Evolutionary conservation across 2,797 vertebrate species (phyloP).

Genomic region (Notolabrus celidotus): DNA sequence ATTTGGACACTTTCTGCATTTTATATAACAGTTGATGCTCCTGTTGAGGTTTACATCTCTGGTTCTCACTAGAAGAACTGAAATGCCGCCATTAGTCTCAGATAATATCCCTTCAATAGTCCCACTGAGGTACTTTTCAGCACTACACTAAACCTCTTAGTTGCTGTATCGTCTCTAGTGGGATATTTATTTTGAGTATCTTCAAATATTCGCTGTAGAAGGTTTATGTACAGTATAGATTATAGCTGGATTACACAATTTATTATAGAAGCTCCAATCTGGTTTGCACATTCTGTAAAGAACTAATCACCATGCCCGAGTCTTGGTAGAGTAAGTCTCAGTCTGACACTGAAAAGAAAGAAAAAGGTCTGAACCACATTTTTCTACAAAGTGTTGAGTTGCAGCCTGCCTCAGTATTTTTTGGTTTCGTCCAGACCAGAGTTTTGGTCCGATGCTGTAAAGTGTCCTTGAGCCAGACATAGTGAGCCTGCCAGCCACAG

Average conservation of each 20-base stretch:
- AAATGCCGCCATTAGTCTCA: slow-evolving; percentile 8
- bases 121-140: slow-evolving; percentile 29
- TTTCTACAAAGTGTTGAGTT: slow-evolving; percentile 6
- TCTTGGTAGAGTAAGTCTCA: too few relatives aligned
- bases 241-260: too few relatives aligned
- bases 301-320: not conserved
- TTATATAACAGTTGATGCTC: not conserved
- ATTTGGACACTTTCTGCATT: too few relatives aligned
- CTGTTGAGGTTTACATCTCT: slow-evolving; percentile 5
- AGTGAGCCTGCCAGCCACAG: slow-evolving; percentile 17
- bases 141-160: slow-evolving; percentile 11
- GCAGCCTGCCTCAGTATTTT: not conserved
- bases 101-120: slow-evolving; percentile 7
- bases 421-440: not conserved
- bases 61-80: not conserved
- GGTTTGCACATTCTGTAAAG: too few relatives aligned
- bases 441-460: slow-evolving; percentile 2
- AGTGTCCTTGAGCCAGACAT: slow-evolving; percentile 29
- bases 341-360: too few relatives aligned
- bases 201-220: not conserved
- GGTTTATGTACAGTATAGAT: slow-evolving; percentile 7
- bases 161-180: slow-evolving; percentile 20
- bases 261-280: too few relatives aligned
- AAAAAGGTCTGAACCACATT: not conserved
- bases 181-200: slow-evolving; percentile 25